Evolutionary conservation across 2,888 invertebrate genomes (phyloP).

Genomic region (Lepidochrysops patricia): DNA sequence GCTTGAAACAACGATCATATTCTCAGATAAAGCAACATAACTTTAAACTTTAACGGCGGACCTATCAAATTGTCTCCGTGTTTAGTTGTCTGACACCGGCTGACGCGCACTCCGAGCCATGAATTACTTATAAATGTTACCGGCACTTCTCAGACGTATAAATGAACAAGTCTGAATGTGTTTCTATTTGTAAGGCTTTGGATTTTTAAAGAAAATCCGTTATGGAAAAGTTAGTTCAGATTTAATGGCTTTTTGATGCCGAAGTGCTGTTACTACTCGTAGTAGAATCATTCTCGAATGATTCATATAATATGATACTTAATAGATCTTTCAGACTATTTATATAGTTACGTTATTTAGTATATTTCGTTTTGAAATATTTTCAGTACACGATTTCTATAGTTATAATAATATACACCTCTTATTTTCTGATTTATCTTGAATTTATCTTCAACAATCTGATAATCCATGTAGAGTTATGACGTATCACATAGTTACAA

Average conservation of each 20-base stretch:
- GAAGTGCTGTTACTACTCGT: too few species aligned
- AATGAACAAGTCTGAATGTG: constrained; percentile 1
- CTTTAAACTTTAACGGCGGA: background rate
- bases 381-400: too few species aligned
- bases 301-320: too few species aligned
- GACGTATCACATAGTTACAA: background rate
- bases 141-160: constrained; percentile 12
- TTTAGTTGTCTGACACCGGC: constrained; percentile 37
- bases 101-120: constrained; percentile 41
- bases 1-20: background rate
- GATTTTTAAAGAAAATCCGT: background rate
- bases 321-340: too few species aligned
- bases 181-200: constrained; percentile 1
- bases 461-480: background rate
- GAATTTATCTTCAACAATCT: background rate
- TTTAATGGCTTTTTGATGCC: too few species aligned
- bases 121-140: constrained; percentile 63
- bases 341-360: too few species aligned
- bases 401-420: too few species aligned
- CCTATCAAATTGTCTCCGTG: constrained; percentile 7
- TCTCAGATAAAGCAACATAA: background rate
- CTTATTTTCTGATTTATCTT: background rate
- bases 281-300: too few species aligned
- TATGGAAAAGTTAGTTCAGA: background rate
- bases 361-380: too few species aligned